Conservation (phyloP, 1,140 invertebrate species). For the Drosophila equinoxialis region DNA sequence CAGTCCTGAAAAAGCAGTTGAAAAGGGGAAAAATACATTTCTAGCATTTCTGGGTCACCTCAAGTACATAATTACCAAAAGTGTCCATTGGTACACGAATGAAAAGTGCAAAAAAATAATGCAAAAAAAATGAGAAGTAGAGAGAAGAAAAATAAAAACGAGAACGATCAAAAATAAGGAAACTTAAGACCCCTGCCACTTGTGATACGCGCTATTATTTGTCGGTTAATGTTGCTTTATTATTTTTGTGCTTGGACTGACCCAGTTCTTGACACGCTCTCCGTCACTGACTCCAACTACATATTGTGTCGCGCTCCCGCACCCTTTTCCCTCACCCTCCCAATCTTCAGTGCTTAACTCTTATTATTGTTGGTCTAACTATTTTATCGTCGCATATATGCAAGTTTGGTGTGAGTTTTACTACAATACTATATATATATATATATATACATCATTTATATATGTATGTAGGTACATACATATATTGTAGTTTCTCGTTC, state of each 20-base stretch:
- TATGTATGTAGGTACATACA: too few relatives aligned
- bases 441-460: not conserved
- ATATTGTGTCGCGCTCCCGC: not conserved
- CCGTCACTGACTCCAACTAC: not conserved
- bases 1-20: slow-evolving; percentile 83
- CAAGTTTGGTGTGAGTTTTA: slow-evolving; percentile 61
- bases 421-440: slow-evolving; percentile 1
- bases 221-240: slow-evolving; percentile 78
- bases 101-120: slow-evolving; percentile 4
- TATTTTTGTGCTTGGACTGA: slow-evolving; percentile 62
- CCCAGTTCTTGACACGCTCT: slow-evolving; percentile 71
- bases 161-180: slow-evolving; percentile 18
- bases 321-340: slow-evolving; percentile 31
- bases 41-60: slow-evolving; percentile 29
- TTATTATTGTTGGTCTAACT: slow-evolving; percentile 50
- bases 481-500: slow-evolving; percentile 6
- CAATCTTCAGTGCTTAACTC: slow-evolving; percentile 6
- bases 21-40: slow-evolving; percentile 28
- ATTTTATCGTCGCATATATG: slow-evolving; percentile 60
- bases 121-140: not conserved
- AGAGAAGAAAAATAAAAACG: slow-evolving; percentile 3
- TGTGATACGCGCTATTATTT: slow-evolving; percentile 67
- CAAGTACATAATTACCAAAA: slow-evolving; percentile 31
- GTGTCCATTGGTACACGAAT: slow-evolving; percentile 27
- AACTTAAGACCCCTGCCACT: slow-evolving; percentile 16